Base-by-base conservation (phyloP, 2,797 vertebrate species). In the Steatocranus sp. region DNA sequence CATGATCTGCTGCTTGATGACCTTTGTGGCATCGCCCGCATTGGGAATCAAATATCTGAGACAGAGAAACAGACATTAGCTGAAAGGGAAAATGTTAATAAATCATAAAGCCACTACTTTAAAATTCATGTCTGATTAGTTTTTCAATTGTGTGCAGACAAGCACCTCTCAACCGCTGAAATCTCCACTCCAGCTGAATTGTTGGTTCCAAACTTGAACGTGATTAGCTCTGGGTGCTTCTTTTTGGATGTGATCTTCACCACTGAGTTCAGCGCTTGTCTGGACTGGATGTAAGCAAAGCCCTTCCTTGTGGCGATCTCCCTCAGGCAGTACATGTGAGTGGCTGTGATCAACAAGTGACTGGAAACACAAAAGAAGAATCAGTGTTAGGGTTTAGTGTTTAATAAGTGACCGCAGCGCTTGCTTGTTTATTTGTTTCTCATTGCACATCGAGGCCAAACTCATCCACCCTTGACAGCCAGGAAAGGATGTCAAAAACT, bases 1-100 rank as follows among this genome's bases (percentile, higher is more conserved):
- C 98, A 99, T 99, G 94, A 99, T 99, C 96, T 99, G 98, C 95
- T 99, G 98, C 95, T 99, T 99, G 93, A 99, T 99, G 95, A 97
- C 98, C 96, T 99, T 99, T 86, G 99, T 99, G 91, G 99, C 99
- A 41, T 99, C 98, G n/a, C 98, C 98, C 30, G 98, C 98, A 53
- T 99, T 98, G 88, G 98, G 98, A 94, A 99, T 99, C 94, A 99
- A 96, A 95, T 99, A 99, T 90, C 99, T 99, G 90, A 46, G n/a
- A 82, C 63, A 87, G 51, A 46, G 17, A 54, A 4, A 6, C 53
- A 50, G 18, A 49, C 0, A 7, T 83, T 14, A 74, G 75, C 48
- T 74, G 3, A 15, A 51, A 48, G 20, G 6, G 80, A 49, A 82
- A 18, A 12, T n/a, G 0, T 48, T 48, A 48, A 73, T 30, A 17